Conservation (phyloP, 2,888 invertebrate genomes). For the Netelia virgata region DNA sequence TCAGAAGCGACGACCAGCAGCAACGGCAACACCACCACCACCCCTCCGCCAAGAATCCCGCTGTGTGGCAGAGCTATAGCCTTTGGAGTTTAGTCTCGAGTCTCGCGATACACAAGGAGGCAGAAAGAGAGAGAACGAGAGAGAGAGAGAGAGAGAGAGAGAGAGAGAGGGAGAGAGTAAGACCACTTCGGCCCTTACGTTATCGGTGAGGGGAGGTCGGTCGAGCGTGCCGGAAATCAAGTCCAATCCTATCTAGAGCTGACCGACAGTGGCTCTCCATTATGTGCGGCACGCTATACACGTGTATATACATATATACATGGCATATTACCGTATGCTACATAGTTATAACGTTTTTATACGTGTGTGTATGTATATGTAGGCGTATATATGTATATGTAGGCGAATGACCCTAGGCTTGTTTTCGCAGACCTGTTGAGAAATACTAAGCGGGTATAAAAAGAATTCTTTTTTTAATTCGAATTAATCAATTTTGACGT, state of each 20-base stretch:
- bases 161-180: conserved; percentile 45
- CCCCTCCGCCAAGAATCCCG: conserved; percentile 58
- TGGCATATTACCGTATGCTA: no score
- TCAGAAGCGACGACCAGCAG: conserved; percentile 43
- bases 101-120: conserved; percentile 74
- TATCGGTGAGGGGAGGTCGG: conserved; percentile 76
- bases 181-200: conserved; percentile 73
- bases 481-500: background rate
- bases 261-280: conserved; percentile 77
- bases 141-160: background rate
- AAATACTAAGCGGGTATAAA: background rate
- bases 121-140: conserved; percentile 1
- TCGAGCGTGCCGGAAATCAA: conserved; percentile 80
- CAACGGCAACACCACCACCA: conserved; percentile 15
- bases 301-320: background rate
- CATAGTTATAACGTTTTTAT: background rate
- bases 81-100: conserved; percentile 80
- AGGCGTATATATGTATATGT: background rate
- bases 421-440: background rate
- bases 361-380: background rate
- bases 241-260: conserved; percentile 80
- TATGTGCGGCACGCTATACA: background rate
- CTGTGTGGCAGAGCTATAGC: conserved; percentile 70
- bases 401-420: background rate
- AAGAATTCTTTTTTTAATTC: background rate